Evolutionary conservation across 2,797 vertebrate genomes (phyloP).

Genomic region (Crocodylus rhombifer): DNA sequence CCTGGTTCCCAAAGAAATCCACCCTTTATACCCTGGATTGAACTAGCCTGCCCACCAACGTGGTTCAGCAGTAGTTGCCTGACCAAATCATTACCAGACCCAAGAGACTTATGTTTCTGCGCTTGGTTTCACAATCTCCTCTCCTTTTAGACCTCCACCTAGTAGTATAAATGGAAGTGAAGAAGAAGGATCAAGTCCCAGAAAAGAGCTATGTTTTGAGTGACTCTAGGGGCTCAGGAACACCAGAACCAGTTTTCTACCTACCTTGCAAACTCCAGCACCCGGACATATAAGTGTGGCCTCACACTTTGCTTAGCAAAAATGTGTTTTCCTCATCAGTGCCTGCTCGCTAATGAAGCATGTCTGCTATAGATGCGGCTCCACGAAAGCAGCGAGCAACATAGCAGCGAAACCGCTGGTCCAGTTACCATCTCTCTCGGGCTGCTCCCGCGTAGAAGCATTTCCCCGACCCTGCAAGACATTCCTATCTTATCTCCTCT

Average conservation of each 20-base stretch:
- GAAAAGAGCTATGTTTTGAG: background rate
- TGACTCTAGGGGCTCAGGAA: background rate
- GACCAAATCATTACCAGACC: background rate
- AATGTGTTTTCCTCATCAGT: background rate
- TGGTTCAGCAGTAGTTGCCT: fast-evolving
- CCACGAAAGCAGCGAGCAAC: background rate
- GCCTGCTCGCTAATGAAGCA: background rate
- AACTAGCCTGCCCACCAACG: fast-evolving
- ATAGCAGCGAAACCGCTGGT: background rate
- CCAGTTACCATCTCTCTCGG: background rate
- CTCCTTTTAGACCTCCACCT: background rate
- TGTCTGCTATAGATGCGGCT: background rate
- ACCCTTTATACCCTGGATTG: background rate
- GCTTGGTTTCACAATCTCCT: no score
- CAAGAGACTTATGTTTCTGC: no score
- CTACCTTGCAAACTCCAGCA: background rate
- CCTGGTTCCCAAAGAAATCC: background rate
- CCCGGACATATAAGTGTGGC: background rate
- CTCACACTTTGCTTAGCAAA: background rate
- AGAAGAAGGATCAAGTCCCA: background rate
- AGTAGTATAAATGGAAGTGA: background rate
- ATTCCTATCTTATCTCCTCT: background rate
- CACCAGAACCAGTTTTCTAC: background rate
- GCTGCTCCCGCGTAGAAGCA: fast-evolving
- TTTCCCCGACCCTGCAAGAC: background rate